These are phyloP conservation scores for Drosophila greeni DNA, from an alignment of 2,888 invertebrate genomes.

Conservation along the genomic window DNA sequence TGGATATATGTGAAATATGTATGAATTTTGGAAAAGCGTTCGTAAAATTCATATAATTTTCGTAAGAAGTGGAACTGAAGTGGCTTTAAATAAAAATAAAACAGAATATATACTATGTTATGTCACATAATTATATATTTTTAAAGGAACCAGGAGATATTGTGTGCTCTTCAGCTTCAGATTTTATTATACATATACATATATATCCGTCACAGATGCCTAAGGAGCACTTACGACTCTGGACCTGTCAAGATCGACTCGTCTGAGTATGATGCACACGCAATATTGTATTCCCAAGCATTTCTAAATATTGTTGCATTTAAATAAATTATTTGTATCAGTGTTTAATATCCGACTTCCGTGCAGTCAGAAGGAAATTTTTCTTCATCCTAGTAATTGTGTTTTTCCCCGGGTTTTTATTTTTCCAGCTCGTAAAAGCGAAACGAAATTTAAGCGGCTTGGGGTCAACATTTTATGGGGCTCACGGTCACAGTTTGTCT, in stretches of 20 bases:
- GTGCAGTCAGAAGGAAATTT: not conserved
- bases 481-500: no score
- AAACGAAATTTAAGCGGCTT: conserved; percentile 16
- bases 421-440: no score
- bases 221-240: no score
- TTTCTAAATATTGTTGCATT: not conserved
- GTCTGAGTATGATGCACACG: no score
- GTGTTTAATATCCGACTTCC: not conserved
- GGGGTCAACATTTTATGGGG: conserved; percentile 7
- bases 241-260: no score
- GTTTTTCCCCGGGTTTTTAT: conserved; percentile 4
- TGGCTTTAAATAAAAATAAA: conserved; percentile 17
- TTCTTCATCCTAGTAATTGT: not conserved
- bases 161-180: no score
- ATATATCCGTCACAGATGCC: no score
- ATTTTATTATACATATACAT: no score
- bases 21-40: no score
- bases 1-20: not conserved
- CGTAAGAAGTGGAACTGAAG: conserved; percentile 12
- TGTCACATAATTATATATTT: no score
- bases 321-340: not conserved
- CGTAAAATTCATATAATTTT: not conserved
- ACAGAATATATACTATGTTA: not conserved
- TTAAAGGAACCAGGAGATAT: no score
- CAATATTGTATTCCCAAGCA: no score